A percentile compares a stretch with the other conserved stretches of the same genome.
phyloP scores from a whole-genome alignment of 2,888 invertebrate species.

The Aphidoletes aphidimyza region DNA sequence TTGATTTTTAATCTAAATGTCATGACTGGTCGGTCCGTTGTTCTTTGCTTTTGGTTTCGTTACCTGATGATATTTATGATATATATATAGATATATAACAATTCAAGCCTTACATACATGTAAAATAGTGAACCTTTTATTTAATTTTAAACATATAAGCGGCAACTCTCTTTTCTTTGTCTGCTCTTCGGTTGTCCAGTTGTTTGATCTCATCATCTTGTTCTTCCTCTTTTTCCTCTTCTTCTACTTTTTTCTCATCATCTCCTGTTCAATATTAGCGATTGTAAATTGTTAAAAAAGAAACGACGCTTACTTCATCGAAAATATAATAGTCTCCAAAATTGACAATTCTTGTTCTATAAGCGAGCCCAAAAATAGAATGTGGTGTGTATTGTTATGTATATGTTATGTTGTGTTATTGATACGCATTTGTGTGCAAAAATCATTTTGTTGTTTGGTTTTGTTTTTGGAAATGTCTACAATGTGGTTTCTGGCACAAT shows the following conservation, averaged over 20 bases:
- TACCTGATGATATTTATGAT: background rate
- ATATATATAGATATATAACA: background rate
- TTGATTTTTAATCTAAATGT: conserved; percentile 43
- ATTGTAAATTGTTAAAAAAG: background rate
- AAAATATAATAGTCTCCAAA: conserved; percentile 41
- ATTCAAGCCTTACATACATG: conserved; percentile 23
- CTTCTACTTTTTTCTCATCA: too few relatives aligned
- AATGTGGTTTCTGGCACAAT: conserved; percentile 66
- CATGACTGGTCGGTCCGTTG: background rate
- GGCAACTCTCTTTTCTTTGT: background rate
- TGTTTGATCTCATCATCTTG: background rate
- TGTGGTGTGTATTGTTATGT: too few relatives aligned
- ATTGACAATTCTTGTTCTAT: background rate
- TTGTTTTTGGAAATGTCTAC: conserved; percentile 58
- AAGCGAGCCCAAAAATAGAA: conserved; percentile 40
- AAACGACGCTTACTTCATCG: background rate
- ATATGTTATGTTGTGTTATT: too few relatives aligned
- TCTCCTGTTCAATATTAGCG: too few relatives aligned
- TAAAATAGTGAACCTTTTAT: conserved; percentile 34
- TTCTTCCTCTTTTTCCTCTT: too few relatives aligned
- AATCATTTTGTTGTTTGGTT: background rate
- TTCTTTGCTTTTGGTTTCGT: conserved; percentile 26
- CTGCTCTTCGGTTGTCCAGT: background rate
- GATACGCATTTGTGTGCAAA: conserved; percentile 3
- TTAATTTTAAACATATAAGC: background rate